Conservation (phyloP, 2,113 vertebrate genomes). For the Myotis brandtii region DNA sequence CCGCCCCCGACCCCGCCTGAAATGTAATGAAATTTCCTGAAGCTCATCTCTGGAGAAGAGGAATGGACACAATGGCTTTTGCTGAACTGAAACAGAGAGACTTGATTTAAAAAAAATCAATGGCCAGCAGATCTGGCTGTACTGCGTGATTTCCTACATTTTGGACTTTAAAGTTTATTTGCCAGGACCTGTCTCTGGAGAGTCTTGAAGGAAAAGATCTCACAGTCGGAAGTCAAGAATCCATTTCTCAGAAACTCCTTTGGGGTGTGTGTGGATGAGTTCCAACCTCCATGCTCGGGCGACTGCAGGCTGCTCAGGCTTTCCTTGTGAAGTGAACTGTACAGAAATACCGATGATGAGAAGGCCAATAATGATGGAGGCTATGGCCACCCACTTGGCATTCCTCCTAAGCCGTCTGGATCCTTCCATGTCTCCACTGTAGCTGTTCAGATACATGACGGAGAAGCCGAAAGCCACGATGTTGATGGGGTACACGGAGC, state of each 20-base stretch:
- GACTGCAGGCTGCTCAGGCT: constrained; percentile 65
- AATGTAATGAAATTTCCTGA: background rate
- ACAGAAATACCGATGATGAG: constrained; percentile 87
- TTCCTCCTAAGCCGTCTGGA: constrained; percentile 89
- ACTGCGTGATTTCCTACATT: constrained; percentile 64
- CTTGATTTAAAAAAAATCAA: constrained; percentile 7
- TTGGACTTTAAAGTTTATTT: constrained; percentile 70
- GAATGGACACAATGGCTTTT: background rate
- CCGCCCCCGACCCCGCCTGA: too few relatives aligned
- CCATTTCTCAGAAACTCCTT: constrained; percentile 68
- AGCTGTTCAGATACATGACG: constrained; percentile 92
- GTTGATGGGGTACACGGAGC: constrained; percentile 92
- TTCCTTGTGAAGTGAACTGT: constrained; percentile 90
- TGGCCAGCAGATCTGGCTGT: constrained; percentile 63
- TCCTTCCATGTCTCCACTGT: constrained; percentile 91
- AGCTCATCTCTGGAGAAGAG: constrained; percentile 9
- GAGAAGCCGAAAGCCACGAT: constrained; percentile 92
- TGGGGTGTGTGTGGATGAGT: constrained; percentile 65
- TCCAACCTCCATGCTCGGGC: constrained; percentile 46
- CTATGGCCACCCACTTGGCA: constrained; percentile 90
- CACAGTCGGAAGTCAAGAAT: constrained; percentile 78
- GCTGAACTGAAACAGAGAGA: background rate
- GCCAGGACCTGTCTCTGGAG: constrained; percentile 84
- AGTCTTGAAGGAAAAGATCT: constrained; percentile 77
- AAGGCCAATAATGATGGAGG: constrained; percentile 90